Percentiles rank a stretch among this genome's conserved stretches.
phyloP scores from a whole-genome alignment of 2,888 invertebrate genomes.

The Zonitis immaculata region DNA sequence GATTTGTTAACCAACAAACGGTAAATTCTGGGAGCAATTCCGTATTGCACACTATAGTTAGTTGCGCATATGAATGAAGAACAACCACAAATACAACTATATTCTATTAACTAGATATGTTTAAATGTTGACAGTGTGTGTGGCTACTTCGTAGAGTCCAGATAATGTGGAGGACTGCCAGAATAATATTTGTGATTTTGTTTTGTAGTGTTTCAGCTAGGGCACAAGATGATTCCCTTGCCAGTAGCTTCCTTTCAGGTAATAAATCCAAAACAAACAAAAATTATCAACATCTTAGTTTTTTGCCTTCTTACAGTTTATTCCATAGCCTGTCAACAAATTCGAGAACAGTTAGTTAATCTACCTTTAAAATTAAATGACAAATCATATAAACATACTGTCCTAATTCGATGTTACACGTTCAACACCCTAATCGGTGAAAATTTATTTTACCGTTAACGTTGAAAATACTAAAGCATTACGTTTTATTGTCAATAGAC shows the following conservation, averaged over 20 bases:
- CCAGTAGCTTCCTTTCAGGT: slow-evolving; percentile 80
- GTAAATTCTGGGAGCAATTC: slow-evolving; percentile 46
- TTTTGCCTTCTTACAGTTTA: no score
- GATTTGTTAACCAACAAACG: slow-evolving; percentile 37
- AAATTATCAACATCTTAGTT: background rate
- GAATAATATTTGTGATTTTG: slow-evolving; percentile 32
- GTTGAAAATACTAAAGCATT: slow-evolving; percentile 10
- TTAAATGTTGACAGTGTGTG: slow-evolving; percentile 39
- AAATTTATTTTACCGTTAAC: slow-evolving; percentile 20
- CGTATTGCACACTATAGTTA: slow-evolving; percentile 42
- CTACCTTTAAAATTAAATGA: slow-evolving; percentile 14
- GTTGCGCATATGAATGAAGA: slow-evolving; percentile 46
- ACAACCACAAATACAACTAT: slow-evolving; percentile 18
- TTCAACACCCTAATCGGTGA: slow-evolving; percentile 7
- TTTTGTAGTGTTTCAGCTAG: slow-evolving; percentile 36
- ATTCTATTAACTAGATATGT: slow-evolving; percentile 23
- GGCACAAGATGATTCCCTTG: slow-evolving; percentile 70
- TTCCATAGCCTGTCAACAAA: background rate
- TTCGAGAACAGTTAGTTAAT: slow-evolving; percentile 2
- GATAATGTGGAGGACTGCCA: slow-evolving; percentile 35
- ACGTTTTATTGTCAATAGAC: background rate
- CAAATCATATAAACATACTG: slow-evolving; percentile 7
- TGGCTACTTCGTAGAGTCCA: slow-evolving; percentile 16
- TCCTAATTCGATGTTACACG: slow-evolving; percentile 6
- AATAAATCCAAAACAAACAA: slow-evolving; percentile 21